These are phyloP conservation scores for Galerucella calmariensis DNA, from an alignment of 2,888 invertebrate species.

Conservation along the genomic window DNA sequence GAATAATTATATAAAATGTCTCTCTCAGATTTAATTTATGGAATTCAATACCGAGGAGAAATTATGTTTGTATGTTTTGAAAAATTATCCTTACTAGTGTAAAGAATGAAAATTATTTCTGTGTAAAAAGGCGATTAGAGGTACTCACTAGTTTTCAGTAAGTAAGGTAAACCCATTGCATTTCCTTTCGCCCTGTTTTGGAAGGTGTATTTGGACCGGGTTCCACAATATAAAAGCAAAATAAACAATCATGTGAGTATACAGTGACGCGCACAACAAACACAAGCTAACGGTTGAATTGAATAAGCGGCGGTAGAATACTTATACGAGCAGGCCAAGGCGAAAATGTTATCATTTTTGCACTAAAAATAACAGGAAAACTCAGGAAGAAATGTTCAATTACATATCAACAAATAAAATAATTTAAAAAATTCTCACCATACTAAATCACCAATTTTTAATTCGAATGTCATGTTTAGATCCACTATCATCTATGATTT, in stretches of 20 bases:
- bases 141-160: conserved; percentile 92
- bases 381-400: conserved; percentile 15
- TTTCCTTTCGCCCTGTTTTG: conserved; percentile 80
- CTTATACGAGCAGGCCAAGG: conserved; percentile 98
- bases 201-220: conserved; percentile 80
- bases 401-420: conserved; percentile 49
- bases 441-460: conserved; percentile 76
- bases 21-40: too few relatives aligned
- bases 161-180: conserved; percentile 92
- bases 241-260: conserved; percentile 45
- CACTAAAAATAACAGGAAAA: conserved; percentile 76
- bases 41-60: too few relatives aligned
- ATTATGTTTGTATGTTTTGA: not conserved
- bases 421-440: conserved; percentile 68
- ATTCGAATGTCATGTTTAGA: conserved; percentile 68
- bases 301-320: conserved; percentile 59
- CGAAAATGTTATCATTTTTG: conserved; percentile 97
- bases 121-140: conserved; percentile 1
- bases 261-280: conserved; percentile 39
- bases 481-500: conserved; percentile 41
- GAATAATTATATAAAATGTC: too few relatives aligned
- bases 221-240: conserved; percentile 77
- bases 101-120: conserved; percentile 8
- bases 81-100: not conserved
- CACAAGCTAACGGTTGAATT: conserved; percentile 63